Base-by-base conservation (phyloP, 2,113 vertebrate genomes). In the Indri indri region DNA sequence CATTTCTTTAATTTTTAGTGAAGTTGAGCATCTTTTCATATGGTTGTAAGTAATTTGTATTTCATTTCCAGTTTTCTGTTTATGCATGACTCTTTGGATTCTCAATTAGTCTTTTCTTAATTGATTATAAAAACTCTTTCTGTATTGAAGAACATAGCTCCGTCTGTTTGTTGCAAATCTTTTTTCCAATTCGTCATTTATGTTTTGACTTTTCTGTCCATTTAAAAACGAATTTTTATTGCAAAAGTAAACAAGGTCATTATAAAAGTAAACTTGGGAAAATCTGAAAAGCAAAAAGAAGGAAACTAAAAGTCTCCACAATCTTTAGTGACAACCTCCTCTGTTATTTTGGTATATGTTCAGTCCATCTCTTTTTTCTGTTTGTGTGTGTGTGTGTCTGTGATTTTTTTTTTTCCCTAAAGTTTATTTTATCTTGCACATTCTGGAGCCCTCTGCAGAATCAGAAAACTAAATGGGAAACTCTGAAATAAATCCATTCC, bases 1-100 rank as follows among this genome's bases (percentile, higher is more conserved):
- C 32, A 40, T 90, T 81, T 92, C 47, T 42, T 74, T 90, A 93
- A 45, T 91, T 81, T 82, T 82, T 73, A 65, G 61, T 95, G 66
- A 79, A 30, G 50, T 16, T 63, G 80, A 71, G 4, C 37, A 71
- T 76, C 47, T 94, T 95, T 59, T 91, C 61, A 32, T 73, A 61
- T 63, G 52, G 17, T 87, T 65, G 70, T 32, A 87, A 92, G 68
- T 34, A 66, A 47, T 91, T 54, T 83, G 13, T 50, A 87, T 94
- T 93, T 81, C 18, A 66, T 92, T 73, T 86, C 42, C 54, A 88
- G 6, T n/a, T 89, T 84, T 88, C 10, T 96, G 32, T 86, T 65
- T 83, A 6, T 81, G 84, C 13, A 23, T 66, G 18, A 17, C 66
- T 59, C 20, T 59, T 47, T 34, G 54, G 45, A 70, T 89, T 82